Base-by-base conservation (phyloP, 2,797 vertebrate species). In the Holocentrus rufus region DNA sequence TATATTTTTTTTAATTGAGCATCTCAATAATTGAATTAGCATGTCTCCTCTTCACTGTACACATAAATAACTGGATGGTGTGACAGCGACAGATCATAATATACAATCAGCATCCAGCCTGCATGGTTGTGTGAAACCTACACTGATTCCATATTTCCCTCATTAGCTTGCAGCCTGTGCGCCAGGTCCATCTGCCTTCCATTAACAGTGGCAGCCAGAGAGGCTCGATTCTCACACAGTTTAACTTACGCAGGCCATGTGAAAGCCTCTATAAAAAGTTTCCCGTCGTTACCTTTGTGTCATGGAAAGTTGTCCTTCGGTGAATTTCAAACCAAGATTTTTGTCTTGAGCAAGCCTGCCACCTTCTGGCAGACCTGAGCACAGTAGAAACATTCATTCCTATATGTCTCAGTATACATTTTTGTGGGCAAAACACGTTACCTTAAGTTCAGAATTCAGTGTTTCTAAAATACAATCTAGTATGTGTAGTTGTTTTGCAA, bases 101-200 rank as follows among this genome's bases (percentile, higher is more conserved):
- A 81, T 65, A 82, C 85, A 82, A 72, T 69, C 70, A 74, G 69
- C 66, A 55, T 75, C 27, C 30, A 22, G 61, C 25, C 69, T 61
- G 69, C 57, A 15, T 66, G 72, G 64, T 49, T 75, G 85, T 88
- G 85, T 85, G 81, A 88, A 88, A 80, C 65, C 71, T 81, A 53
- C 69, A 67, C 76, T 65, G 81, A 61, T 74, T 87, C 84, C 81
- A 80, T 39, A 70, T 82, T 83, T 72, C 61, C 74, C 79, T 85
- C 85, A 83, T 89, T 87, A 83, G 82, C 2, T 15, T 39, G 74
- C 47, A 25, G 74, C 47, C 23, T 57, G 72, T 46, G 57, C 47
- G 62, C 69, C 71, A 76, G 69, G 54, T 61, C 80, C 90, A 90
- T 88, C 87, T 92, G 89, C 65, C 75, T 88, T 76, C 76, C 60